Evolutionary conservation across 1,140 invertebrate genomes (phyloP).

Genomic region (Lasioglossum baleicum): DNA sequence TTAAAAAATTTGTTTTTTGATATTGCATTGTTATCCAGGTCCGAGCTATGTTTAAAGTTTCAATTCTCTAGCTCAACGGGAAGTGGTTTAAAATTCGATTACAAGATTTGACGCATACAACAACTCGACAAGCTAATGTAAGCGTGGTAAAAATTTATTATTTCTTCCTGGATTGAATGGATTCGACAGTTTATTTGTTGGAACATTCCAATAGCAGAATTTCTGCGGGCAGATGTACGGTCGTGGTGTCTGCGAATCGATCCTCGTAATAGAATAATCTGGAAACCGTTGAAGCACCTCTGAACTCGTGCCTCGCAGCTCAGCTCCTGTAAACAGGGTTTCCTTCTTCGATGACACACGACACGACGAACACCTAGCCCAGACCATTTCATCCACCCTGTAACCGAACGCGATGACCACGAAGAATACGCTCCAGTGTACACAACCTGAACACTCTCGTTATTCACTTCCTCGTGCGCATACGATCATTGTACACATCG

Average conservation of each 20-base stretch:
- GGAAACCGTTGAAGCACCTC: constrained; percentile 45
- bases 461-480: not conserved
- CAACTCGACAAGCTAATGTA: no score
- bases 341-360: constrained; percentile 39
- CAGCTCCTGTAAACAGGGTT: constrained; percentile 40
- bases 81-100: no score
- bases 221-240: not conserved
- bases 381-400: constrained; percentile 22
- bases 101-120: no score
- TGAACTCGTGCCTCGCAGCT: constrained; percentile 18
- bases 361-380: constrained; percentile 29
- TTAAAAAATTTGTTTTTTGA: no score
- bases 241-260: constrained; percentile 20
- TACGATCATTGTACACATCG: constrained; percentile 3
- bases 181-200: no score
- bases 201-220: no score
- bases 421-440: constrained; percentile 12
- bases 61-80: no score
- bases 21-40: no score
- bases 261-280: constrained; percentile 49
- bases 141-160: no score
- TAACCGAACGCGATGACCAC: constrained; percentile 12
- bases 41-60: no score
- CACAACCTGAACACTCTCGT: not conserved
- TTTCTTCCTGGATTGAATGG: no score